Evolutionary conservation across 2,888 invertebrate species (phyloP).

Genomic region (Pogonocherus hispidulus): DNA sequence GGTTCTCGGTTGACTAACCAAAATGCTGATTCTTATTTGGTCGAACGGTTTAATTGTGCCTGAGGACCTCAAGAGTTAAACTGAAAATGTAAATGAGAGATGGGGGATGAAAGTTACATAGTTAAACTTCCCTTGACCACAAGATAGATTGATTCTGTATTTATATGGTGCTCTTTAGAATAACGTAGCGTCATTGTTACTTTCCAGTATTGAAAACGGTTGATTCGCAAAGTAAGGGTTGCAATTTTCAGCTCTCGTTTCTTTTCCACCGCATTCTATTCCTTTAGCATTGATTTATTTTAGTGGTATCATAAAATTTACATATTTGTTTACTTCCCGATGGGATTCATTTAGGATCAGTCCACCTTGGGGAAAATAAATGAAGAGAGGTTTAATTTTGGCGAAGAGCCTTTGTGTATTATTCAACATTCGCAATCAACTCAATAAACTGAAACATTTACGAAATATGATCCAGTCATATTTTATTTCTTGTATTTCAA

Average conservation of each 20-base stretch:
- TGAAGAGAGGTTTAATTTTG: not conserved
- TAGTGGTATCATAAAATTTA: conserved; percentile 37
- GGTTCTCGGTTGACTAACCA: conserved; percentile 53
- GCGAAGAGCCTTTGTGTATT: not conserved
- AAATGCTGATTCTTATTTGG: conserved; percentile 57
- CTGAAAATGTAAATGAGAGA: conserved; percentile 60
- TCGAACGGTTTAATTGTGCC: conserved; percentile 59
- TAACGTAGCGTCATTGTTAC: conserved; percentile 63
- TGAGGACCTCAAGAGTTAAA: conserved; percentile 55
- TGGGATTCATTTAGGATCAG: conserved; percentile 8
- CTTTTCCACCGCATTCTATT: conserved; percentile 42
- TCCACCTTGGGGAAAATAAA: conserved; percentile 4
- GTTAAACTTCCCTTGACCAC: conserved; percentile 59
- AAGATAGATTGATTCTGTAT: conserved; percentile 62
- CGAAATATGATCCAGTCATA: too few species aligned
- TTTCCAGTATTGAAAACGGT: conserved; percentile 56
- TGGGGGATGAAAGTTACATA: conserved; percentile 46
- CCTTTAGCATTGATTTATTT: conserved; percentile 32
- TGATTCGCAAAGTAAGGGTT: conserved; percentile 42
- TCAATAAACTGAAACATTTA: too few species aligned
- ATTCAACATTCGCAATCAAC: not conserved
- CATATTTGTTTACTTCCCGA: conserved; percentile 26
- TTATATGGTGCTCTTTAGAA: conserved; percentile 58
- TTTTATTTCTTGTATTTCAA: too few species aligned
- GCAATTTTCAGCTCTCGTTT: conserved; percentile 47